A percentile compares a stretch with the other conserved stretches of the same genome.
Evolutionary conservation across 2,888 invertebrate genomes (phyloP).

Genomic region (Drosophila maculinotata): DNA sequence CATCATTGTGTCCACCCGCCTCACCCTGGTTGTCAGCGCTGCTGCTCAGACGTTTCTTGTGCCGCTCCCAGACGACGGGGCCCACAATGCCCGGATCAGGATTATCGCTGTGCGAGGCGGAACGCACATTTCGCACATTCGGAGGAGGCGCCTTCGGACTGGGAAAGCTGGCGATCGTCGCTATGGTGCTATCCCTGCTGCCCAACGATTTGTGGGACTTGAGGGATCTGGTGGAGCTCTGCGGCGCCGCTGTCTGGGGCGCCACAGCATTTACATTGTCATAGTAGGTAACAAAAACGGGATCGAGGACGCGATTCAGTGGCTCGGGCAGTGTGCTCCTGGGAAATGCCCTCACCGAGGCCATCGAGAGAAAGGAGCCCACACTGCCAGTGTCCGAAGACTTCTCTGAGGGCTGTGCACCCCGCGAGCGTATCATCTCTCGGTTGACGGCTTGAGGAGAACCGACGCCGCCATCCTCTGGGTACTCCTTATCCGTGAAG

Average conservation of each 20-base stretch:
- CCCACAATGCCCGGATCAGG: conserved; percentile 94
- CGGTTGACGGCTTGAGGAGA: conserved; percentile 83
- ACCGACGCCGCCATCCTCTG: conserved; percentile 55
- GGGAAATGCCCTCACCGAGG: conserved; percentile 93
- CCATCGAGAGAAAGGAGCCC: conserved; percentile 94
- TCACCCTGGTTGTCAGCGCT: conserved; percentile 74
- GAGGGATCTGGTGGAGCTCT: conserved; percentile 58
- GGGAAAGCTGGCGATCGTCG: conserved; percentile 77
- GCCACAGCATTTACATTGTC: conserved; percentile 86
- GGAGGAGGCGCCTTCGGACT: conserved; percentile 80
- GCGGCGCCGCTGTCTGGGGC: conserved; percentile 47
- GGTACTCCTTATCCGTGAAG: conserved; percentile 69
- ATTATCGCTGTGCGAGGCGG: conserved; percentile 90
- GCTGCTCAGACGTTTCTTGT: conserved; percentile 88
- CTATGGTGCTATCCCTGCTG: conserved; percentile 69
- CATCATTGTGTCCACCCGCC: conserved; percentile 60
- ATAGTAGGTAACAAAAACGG: conserved; percentile 90
- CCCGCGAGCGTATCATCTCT: conserved; percentile 77
- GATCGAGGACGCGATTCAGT: conserved; percentile 91
- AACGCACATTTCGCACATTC: conserved; percentile 61
- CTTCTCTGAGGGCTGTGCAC: conserved; percentile 77
- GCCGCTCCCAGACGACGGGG: conserved; percentile 93
- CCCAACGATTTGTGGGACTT: conserved; percentile 61
- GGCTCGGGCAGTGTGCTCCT: conserved; percentile 91
- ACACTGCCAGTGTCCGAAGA: conserved; percentile 87